Percentiles rank a stretch among this genome's conserved stretches.
These are phyloP conservation scores for Heliconius hermathena DNA, from an alignment of 1,140 invertebrate species.

Conservation along the genomic window DNA sequence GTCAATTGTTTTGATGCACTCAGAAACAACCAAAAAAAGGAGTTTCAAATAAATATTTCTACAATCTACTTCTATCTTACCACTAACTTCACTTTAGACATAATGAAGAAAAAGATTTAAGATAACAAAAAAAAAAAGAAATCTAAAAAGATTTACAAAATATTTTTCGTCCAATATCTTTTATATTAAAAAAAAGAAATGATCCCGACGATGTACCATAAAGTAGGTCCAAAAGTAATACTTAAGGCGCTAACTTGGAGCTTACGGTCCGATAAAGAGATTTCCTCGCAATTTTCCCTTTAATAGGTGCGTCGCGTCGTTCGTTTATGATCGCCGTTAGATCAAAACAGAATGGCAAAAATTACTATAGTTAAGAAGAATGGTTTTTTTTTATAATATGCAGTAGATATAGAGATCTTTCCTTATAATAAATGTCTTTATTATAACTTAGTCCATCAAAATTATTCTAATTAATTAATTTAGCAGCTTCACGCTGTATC, in stretches of 20 bases:
- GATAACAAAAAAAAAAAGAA: background rate
- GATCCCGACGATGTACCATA: conserved; percentile 21
- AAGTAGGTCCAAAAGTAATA: conserved; percentile 15
- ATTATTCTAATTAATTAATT: too few species aligned
- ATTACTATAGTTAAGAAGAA: background rate
- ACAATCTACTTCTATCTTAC: too few species aligned
- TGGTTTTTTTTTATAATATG: background rate
- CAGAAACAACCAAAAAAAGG: too few species aligned
- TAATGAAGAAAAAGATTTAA: background rate
- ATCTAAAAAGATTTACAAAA: background rate
- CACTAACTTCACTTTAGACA: too few species aligned
- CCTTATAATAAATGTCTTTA: too few species aligned
- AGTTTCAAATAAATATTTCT: too few species aligned
- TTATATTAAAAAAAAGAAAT: conserved; percentile 5
- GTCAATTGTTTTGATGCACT: too few species aligned
- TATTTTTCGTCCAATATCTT: background rate
- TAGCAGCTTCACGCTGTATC: too few species aligned
- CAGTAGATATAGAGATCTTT: too few species aligned
- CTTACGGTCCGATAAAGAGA: conserved; percentile 5
- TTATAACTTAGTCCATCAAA: too few species aligned
- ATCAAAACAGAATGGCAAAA: background rate
- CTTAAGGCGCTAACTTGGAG: conserved; percentile 19
- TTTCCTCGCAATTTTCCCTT: background rate
- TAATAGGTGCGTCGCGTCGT: background rate
- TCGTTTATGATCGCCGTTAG: background rate